phyloP scores from a whole-genome alignment of 30 jellyfish, hydroid and myxozoan genomes.

The Aurelia sp. region DNA sequence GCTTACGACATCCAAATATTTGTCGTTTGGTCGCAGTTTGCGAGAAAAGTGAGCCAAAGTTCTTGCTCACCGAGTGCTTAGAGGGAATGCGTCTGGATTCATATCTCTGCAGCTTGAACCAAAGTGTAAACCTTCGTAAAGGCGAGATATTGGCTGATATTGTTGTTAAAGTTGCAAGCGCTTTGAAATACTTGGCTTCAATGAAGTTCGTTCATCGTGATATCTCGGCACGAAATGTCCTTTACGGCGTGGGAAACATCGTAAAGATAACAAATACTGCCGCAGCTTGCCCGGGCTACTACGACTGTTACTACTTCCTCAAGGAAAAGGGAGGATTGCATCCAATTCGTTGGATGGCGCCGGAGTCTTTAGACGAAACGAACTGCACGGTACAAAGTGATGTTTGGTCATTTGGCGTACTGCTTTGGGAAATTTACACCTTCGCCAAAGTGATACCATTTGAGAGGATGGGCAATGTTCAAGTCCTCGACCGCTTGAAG shows the following conservation, averaged over 20 bases:
- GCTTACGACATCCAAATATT: constrained; percentile 74
- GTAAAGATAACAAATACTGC: constrained; percentile 83
- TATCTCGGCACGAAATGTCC: constrained; percentile 73
- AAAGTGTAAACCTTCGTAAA: constrained; percentile 37
- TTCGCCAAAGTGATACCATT: constrained; percentile 65
- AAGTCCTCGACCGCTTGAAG: constrained; percentile 57
- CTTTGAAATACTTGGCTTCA: constrained; percentile 72
- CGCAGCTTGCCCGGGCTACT: constrained; percentile 83
- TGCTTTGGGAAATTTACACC: constrained; percentile 85
- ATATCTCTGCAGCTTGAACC: constrained; percentile 56
- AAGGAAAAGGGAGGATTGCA: constrained; percentile 63
- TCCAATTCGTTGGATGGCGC: constrained; percentile 92
- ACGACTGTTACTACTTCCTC: constrained; percentile 76
- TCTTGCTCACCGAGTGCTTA: constrained; percentile 62
- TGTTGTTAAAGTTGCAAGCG: constrained; percentile 60
- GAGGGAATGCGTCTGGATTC: constrained; percentile 83
- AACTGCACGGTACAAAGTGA: constrained; percentile 64
- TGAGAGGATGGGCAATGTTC: constrained; percentile 54
- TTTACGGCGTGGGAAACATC: constrained; percentile 63
- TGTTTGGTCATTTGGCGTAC: constrained; percentile 84
- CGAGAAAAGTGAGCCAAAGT: constrained; percentile 67
- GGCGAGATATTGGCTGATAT: constrained; percentile 70
- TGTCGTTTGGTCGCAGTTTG: constrained; percentile 74
- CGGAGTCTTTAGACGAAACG: constrained; percentile 59
- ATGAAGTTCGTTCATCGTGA: constrained; percentile 73